phyloP scores from a whole-genome alignment of 2,113 vertebrate genomes.

The Podarcis muralis region DNA sequence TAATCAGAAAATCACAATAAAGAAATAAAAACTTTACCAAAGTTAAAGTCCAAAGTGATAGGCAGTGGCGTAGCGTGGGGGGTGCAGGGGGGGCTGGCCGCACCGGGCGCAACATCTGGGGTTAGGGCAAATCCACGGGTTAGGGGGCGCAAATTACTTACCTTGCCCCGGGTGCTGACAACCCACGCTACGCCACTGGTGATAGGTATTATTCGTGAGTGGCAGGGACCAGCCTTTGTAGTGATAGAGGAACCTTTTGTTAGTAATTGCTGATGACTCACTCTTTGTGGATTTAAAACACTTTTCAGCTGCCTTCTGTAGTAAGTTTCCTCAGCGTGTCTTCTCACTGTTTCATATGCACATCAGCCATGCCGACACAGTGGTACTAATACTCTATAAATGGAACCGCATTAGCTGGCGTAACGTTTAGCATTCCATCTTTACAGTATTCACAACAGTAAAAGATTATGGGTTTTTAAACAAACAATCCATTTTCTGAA shows the following conservation, averaged over 20 bases:
- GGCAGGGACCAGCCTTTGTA: neutral
- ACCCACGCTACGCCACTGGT: too few relatives aligned
- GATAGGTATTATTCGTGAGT: too few relatives aligned
- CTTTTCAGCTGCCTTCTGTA: too few relatives aligned
- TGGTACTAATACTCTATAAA: conserved; percentile 1
- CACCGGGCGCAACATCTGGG: too few relatives aligned
- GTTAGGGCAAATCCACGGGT: too few relatives aligned
- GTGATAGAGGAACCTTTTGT: neutral
- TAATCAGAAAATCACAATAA: neutral
- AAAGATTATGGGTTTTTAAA: conserved; percentile 17
- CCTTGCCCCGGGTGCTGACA: too few relatives aligned
- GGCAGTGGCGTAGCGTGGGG: too few relatives aligned
- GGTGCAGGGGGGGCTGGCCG: too few relatives aligned
- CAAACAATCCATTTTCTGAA: conserved; percentile 23
- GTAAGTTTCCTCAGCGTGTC: neutral
- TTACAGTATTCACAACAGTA: neutral
- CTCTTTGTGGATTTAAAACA: neutral
- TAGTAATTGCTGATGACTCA: neutral
- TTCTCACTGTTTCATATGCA: neutral
- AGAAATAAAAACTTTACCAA: neutral
- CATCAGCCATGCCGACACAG: neutral
- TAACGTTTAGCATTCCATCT: neutral
- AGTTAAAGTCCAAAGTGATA: neutral
- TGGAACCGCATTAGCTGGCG: conserved; percentile 1
- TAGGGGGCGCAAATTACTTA: too few relatives aligned